phyloP scores from a whole-genome alignment of 2,113 vertebrate species.

The Sinosuthora webbiana region DNA sequence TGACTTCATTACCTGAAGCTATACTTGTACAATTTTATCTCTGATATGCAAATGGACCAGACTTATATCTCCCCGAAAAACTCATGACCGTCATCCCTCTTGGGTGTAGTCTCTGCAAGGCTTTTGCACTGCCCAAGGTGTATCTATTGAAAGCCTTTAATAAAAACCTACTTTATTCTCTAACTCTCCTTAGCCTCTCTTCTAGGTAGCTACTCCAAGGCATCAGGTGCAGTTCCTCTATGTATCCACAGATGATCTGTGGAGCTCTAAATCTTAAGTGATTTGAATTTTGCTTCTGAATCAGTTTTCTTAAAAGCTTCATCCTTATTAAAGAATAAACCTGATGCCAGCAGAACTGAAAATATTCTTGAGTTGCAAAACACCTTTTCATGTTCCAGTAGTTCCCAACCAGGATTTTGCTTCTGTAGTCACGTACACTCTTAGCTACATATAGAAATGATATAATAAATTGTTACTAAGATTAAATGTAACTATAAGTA shows the following conservation, averaged over 20 bases:
- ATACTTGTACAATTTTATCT: background rate
- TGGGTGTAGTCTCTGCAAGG: background rate
- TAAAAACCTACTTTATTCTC: background rate
- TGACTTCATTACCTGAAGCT: background rate
- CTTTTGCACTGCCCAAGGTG: background rate
- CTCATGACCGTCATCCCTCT: background rate
- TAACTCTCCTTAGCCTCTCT: background rate
- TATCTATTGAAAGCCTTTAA: background rate
- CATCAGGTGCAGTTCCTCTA: background rate
- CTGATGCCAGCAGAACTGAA: background rate
- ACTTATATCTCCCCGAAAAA: background rate
- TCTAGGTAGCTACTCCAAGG: background rate
- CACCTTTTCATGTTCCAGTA: background rate
- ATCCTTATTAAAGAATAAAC: background rate
- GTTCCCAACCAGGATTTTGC: background rate
- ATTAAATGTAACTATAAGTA: background rate
- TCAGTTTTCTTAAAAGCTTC: background rate
- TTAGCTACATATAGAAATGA: background rate
- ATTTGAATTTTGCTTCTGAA: background rate
- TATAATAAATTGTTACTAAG: background rate
- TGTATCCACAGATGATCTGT: background rate
- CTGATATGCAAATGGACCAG: background rate
- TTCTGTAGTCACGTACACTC: background rate
- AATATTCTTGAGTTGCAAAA: background rate
- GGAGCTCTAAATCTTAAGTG: background rate